Percentiles rank a stretch among this genome's conserved stretches.
phyloP scores from a whole-genome alignment of 1,140 invertebrate genomes.

The Homarus americanus region DNA sequence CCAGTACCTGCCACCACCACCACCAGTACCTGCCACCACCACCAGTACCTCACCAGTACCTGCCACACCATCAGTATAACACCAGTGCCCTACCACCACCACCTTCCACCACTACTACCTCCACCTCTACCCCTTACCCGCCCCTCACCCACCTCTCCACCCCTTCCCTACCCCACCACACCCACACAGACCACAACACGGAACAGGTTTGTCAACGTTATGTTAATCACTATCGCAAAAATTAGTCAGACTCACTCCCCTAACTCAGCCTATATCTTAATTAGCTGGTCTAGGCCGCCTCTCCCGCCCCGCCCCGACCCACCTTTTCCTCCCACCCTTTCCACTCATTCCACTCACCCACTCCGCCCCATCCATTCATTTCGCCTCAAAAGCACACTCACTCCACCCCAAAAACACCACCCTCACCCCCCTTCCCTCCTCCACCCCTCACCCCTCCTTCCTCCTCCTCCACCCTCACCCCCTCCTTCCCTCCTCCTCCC shows the following conservation, averaged over 20 bases:
- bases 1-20: background rate
- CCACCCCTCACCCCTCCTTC: too few relatives aligned
- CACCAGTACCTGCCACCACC: background rate
- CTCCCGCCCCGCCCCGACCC: background rate
- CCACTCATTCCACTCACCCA: background rate
- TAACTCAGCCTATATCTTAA: conserved; percentile 44
- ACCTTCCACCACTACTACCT: background rate
- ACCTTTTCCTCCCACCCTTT: background rate
- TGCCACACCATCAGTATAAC: background rate
- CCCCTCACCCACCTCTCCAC: conserved; percentile 9
- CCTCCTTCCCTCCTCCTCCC: too few relatives aligned
- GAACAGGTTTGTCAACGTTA: conserved; percentile 44
- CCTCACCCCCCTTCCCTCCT: too few relatives aligned
- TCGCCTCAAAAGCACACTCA: too few relatives aligned
- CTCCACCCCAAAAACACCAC: too few relatives aligned
- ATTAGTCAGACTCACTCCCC: conserved; percentile 51
- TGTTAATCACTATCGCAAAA: conserved; percentile 40
- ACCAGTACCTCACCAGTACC: background rate
- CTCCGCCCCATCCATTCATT: too few relatives aligned
- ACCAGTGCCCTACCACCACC: background rate
- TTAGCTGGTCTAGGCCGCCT: conserved; percentile 7
- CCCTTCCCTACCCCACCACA: background rate
- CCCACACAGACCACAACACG: background rate
- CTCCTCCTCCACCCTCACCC: background rate
- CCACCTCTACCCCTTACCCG: background rate